Evolutionary conservation across 2,797 vertebrate genomes (phyloP), one percentile per base, ranked within the genome.

Genomic region (Silurus aristotelis): DNA sequence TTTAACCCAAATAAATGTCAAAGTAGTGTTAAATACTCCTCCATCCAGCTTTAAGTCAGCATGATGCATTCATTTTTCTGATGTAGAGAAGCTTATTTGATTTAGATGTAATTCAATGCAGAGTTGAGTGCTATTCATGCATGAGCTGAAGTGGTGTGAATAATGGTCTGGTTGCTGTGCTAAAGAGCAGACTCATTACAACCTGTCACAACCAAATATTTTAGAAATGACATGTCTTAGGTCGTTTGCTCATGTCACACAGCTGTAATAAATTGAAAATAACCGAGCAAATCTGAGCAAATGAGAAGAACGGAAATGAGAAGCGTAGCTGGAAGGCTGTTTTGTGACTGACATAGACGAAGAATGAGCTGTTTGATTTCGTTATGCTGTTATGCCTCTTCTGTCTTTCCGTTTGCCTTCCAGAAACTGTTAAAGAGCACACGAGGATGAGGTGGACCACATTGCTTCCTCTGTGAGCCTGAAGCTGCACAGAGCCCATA

Each of bases 371-470:
- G 38, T 17, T 86, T 22, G 2, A 63, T 5, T 67, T 60, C 48
- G 56, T 17, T 55, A 68, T 80, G 38, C 72, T 60, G 9, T 83
- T 68, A 12, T 83, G 15, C 75, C 72, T 83, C 17, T 84, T 87
- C 63, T 31, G 8, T 68, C 70, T 27, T 88, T 17, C 78, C 64
- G 25, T 88, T 67, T 85, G 66, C 82, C 25, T 87, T 90, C 71
- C 86, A 91, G 91, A 89, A 87, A 88, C 61, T 91, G 58, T 76
- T 91, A 81, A 91, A 90, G 83, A 90, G 86, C 68, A 83, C 85
- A 58, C 87, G 89, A 20, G 91, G 91, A 83, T 91, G 87, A 90
- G 70, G 38, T 61, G 64, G 82, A 88, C 77, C 71, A 81, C 20
- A 14, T 83, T 83, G 48, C 27, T 52, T 73, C 48, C 48, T 80